These are phyloP conservation scores for Cheirogaleus major DNA, from an alignment of 2,797 vertebrate genomes.

Conservation along the genomic window DNA sequence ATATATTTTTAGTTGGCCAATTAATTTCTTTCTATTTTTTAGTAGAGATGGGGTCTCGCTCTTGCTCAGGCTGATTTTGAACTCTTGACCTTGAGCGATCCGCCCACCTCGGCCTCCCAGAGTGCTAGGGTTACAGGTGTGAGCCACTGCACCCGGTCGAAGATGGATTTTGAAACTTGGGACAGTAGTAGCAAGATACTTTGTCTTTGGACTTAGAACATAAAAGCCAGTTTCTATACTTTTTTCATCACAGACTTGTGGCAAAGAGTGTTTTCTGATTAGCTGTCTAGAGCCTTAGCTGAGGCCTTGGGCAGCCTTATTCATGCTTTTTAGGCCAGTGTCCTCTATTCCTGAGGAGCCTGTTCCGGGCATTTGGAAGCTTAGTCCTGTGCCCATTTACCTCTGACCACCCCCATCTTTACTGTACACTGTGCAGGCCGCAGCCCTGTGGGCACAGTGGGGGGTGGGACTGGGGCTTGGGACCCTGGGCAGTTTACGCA, in stretches of 20 bases:
- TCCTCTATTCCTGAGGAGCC: neutral
- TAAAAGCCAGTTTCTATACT: neutral
- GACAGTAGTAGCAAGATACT: neutral
- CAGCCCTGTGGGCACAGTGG: neutral
- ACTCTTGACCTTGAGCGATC: no score
- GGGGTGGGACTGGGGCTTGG: neutral
- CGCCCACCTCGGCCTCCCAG: no score
- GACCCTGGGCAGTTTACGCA: neutral
- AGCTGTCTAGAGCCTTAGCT: neutral
- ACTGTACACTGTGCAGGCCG: neutral
- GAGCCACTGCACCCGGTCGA: accelerated
- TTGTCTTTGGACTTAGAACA: neutral
- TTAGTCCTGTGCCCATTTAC: neutral
- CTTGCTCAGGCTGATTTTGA: no score
- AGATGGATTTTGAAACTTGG: neutral
- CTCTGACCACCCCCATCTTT: neutral
- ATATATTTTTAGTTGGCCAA: no score
- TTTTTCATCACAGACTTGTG: neutral
- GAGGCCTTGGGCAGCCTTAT: neutral
- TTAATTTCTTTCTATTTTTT: no score
- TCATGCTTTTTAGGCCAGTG: neutral
- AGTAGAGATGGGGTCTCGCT: no score
- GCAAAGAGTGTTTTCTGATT: neutral
- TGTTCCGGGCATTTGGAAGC: neutral
- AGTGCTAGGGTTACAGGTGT: no score